These are phyloP conservation scores for Drosophila malerkotliana DNA, from an alignment of 1,140 invertebrate species.

Conservation along the genomic window DNA sequence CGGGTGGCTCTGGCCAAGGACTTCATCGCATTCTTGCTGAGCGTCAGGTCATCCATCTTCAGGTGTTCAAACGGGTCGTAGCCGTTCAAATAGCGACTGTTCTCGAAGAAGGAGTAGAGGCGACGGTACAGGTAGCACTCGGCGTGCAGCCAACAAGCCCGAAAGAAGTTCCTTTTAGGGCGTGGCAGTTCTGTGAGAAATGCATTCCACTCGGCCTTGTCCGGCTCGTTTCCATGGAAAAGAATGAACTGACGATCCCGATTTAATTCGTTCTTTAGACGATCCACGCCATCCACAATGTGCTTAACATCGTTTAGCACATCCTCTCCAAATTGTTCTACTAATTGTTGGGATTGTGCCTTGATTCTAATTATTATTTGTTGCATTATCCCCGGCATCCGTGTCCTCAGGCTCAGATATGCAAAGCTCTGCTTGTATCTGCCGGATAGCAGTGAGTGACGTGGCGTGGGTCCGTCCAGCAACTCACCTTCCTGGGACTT, in stretches of 20 bases:
- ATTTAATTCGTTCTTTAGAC: conserved; percentile 35
- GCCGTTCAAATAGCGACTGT: conserved; percentile 87
- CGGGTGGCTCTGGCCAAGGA: conserved; percentile 83
- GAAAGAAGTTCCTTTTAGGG: conserved; percentile 87
- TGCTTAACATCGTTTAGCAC: conserved; percentile 29
- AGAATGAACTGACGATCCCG: conserved; percentile 41
- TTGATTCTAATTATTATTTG: conserved; percentile 30
- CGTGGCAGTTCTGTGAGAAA: conserved; percentile 54
- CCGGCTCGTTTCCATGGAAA: conserved; percentile 56
- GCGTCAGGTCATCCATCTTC: conserved; percentile 88
- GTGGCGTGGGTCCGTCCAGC: conserved; percentile 40
- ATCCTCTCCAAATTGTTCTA: conserved; percentile 20
- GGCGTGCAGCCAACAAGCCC: conserved; percentile 92
- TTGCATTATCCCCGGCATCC: conserved; percentile 61
- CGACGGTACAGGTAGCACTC: conserved; percentile 97
- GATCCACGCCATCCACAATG: conserved; percentile 33
- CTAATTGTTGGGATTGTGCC: background rate
- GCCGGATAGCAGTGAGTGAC: conserved; percentile 59
- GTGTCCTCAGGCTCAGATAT: conserved; percentile 44
- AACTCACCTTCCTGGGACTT: background rate
- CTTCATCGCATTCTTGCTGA: conserved; percentile 85
- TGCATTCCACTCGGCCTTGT: conserved; percentile 64
- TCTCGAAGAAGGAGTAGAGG: conserved; percentile 90
- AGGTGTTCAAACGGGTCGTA: conserved; percentile 92
- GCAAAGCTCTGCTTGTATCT: conserved; percentile 70